phyloP scores from a whole-genome alignment of 2,797 vertebrate species.

The Notamacropus eugenii region DNA sequence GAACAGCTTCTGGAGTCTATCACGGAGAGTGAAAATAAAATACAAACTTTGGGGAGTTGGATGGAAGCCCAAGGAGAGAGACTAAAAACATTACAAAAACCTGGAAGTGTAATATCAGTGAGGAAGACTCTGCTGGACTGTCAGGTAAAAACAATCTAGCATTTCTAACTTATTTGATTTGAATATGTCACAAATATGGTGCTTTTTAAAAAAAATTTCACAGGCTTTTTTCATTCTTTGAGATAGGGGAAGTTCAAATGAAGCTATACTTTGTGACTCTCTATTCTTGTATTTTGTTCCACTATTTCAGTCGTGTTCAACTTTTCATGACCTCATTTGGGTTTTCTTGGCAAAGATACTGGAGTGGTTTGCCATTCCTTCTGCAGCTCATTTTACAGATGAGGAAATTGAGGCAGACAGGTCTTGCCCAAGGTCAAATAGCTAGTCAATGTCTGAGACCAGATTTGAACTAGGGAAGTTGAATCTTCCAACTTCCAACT shows the following conservation, averaged over 20 bases:
- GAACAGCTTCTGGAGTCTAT: conserved; percentile 86
- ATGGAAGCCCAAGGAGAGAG: conserved; percentile 86
- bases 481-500: background rate
- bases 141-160: conserved; percentile 84
- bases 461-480: background rate
- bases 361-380: background rate
- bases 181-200: conserved; percentile 19
- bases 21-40: conserved; percentile 85
- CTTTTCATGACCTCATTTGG: background rate
- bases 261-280: background rate
- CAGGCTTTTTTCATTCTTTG: conserved; percentile 35
- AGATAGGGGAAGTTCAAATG: background rate
- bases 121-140: conserved; percentile 85
- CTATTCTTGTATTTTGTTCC: background rate
- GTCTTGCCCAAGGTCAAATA: background rate
- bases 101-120: conserved; percentile 84
- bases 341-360: background rate
- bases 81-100: conserved; percentile 84
- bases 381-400: background rate
- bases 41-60: conserved; percentile 88
- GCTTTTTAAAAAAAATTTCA: background rate
- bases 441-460: background rate
- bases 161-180: background rate
- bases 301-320: background rate
- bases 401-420: background rate